Evolutionary conservation across 2,113 vertebrate species (phyloP).

Genomic region (Phrynosoma platyrhinos): DNA sequence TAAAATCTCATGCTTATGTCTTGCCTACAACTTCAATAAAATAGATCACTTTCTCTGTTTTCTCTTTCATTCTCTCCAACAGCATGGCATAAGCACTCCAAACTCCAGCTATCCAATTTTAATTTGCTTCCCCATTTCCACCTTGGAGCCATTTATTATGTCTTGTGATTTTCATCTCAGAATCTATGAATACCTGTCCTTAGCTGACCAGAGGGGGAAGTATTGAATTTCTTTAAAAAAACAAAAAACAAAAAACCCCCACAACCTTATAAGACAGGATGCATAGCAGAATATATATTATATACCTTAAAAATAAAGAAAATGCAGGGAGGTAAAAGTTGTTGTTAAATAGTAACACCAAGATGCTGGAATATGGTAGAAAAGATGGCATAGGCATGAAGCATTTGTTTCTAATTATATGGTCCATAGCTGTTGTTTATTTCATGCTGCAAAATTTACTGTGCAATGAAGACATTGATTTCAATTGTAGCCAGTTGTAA

Average conservation of each 20-base stretch:
- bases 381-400: not conserved
- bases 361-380: not conserved
- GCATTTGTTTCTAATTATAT: not conserved
- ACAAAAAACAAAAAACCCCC: too few relatives aligned
- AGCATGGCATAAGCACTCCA: slow-evolving; percentile 22
- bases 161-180: not conserved
- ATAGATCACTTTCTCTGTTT: slow-evolving; percentile 22
- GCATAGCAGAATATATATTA: not conserved
- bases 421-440: slow-evolving; percentile 18
- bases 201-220: not conserved
- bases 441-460: slow-evolving; percentile 20
- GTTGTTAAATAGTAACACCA: slow-evolving; percentile 1
- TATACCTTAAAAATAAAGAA: not conserved
- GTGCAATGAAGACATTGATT: not conserved
- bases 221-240: not conserved
- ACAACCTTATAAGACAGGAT: not conserved
- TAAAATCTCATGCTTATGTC: slow-evolving; percentile 28
- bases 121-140: not conserved
- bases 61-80: not conserved
- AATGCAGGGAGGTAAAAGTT: not conserved
- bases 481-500: not conserved
- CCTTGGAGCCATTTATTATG: slow-evolving; percentile 16
- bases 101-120: slow-evolving; percentile 15
- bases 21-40: slow-evolving; percentile 33
- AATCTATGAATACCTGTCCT: not conserved